Percentiles rank a stretch among this genome's conserved stretches.
These are phyloP conservation scores for Leucoptera coffeella DNA, from an alignment of 2,888 invertebrate genomes.

Conservation along the genomic window DNA sequence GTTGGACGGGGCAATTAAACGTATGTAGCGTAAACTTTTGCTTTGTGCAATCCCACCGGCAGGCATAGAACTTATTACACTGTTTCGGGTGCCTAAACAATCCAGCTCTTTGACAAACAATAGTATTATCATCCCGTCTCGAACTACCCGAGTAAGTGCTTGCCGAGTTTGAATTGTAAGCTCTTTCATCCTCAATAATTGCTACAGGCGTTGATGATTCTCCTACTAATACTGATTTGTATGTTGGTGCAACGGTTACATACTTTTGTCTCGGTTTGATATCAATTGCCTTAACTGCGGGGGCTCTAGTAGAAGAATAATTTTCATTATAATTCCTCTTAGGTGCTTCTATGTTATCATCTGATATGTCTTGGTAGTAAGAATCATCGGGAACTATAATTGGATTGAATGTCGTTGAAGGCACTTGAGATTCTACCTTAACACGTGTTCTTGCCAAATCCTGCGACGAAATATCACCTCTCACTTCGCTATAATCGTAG, in stretches of 20 bases:
- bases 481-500: slow-evolving; percentile 11
- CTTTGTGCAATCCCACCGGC: slow-evolving; percentile 73
- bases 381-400: slow-evolving; percentile 46
- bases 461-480: slow-evolving; percentile 17
- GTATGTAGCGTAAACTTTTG: slow-evolving; percentile 68
- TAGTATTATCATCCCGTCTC: slow-evolving; percentile 52
- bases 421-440: slow-evolving; percentile 14
- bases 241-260: slow-evolving; percentile 35
- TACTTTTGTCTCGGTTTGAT: slow-evolving; percentile 27
- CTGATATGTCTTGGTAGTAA: slow-evolving; percentile 36
- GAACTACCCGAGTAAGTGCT: slow-evolving; percentile 58
- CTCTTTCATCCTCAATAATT: slow-evolving; percentile 13
- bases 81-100: slow-evolving; percentile 66
- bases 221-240: slow-evolving; percentile 28
- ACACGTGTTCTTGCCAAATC: slow-evolving; percentile 1
- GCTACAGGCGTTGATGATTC: slow-evolving; percentile 15
- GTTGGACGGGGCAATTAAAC: slow-evolving; percentile 72
- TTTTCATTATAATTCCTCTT: slow-evolving; percentile 11
- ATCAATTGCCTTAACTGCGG: slow-evolving; percentile 18
- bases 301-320: slow-evolving; percentile 22
- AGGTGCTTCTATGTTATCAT: slow-evolving; percentile 13
- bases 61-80: slow-evolving; percentile 78
- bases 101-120: slow-evolving; percentile 57
- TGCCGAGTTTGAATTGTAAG: slow-evolving; percentile 36
- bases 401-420: slow-evolving; percentile 35